Conservation (phyloP, 2,888 invertebrate genomes). For the Aphodius sticticus region DNA sequence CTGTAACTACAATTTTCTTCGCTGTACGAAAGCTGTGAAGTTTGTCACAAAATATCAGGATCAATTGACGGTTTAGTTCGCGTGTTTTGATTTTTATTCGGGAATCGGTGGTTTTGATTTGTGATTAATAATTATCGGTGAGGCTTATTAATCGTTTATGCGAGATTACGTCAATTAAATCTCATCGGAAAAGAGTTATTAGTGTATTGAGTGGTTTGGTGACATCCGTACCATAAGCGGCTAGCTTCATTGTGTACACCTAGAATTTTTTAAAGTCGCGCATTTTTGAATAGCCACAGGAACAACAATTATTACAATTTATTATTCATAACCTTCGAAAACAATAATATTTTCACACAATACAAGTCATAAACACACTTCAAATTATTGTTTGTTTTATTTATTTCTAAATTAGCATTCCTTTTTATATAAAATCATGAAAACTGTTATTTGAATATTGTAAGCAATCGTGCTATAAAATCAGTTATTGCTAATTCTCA, state of each 20-base stretch:
- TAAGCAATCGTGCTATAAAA: too few species aligned
- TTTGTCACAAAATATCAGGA: slow-evolving; percentile 26
- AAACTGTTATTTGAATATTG: too few species aligned
- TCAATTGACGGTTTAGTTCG: slow-evolving; percentile 6
- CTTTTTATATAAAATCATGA: too few species aligned
- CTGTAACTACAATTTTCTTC: slow-evolving; percentile 18
- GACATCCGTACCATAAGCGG: neutral
- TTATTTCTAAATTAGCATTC: too few species aligned
- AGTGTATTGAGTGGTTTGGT: neutral
- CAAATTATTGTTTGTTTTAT: too few species aligned
- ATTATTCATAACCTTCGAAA: too few species aligned
- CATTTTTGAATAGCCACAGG: neutral
- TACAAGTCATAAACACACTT: too few species aligned
- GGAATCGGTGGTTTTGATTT: neutral
- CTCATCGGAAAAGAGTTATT: neutral
- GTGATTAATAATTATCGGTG: neutral
- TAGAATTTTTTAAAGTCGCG: neutral
- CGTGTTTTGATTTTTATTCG: slow-evolving; percentile 9
- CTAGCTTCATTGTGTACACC: neutral
- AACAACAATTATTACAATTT: too few species aligned
- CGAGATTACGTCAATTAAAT: neutral
- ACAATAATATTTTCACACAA: too few species aligned
- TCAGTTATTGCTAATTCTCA: too few species aligned
- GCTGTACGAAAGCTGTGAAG: slow-evolving; percentile 28
- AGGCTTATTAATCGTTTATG: neutral